phyloP scores from a whole-genome alignment of 2,888 invertebrate species.

The Zeuzera pyrina region DNA sequence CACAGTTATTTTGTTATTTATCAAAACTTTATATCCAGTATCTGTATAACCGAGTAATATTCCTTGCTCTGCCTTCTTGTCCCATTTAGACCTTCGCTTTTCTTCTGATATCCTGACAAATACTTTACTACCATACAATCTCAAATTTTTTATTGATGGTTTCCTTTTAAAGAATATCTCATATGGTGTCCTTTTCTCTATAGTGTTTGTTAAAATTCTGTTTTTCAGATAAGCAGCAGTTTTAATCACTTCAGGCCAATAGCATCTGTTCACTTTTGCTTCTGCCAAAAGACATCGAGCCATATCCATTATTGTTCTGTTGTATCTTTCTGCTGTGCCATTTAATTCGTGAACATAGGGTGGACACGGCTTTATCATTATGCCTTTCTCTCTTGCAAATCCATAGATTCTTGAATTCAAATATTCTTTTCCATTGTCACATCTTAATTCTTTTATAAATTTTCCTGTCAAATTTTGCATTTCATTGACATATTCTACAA shows the following conservation, averaged over 20 bases:
- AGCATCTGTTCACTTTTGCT: too few species aligned
- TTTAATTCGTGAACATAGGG: background rate
- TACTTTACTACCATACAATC: constrained; percentile 4
- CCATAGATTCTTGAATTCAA: background rate
- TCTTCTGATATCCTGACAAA: background rate
- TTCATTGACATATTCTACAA: background rate
- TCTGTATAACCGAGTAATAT: background rate
- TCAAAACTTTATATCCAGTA: background rate
- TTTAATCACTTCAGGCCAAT: too few species aligned
- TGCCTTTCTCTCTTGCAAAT: background rate
- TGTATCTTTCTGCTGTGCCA: background rate
- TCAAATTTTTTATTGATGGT: background rate
- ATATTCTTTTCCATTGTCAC: background rate
- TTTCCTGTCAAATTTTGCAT: background rate
- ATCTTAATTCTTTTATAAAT: background rate
- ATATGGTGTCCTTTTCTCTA: background rate
- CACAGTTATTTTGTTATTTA: background rate
- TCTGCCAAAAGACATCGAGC: background rate
- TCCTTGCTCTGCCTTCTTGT: background rate
- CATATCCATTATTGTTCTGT: background rate
- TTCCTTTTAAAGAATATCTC: too few species aligned
- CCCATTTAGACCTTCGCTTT: background rate
- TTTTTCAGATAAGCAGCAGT: background rate
- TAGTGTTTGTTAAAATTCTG: background rate
- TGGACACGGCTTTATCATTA: background rate